Base-by-base conservation (phyloP, 2,113 vertebrate species). In the Galemys pyrenaicus region DNA sequence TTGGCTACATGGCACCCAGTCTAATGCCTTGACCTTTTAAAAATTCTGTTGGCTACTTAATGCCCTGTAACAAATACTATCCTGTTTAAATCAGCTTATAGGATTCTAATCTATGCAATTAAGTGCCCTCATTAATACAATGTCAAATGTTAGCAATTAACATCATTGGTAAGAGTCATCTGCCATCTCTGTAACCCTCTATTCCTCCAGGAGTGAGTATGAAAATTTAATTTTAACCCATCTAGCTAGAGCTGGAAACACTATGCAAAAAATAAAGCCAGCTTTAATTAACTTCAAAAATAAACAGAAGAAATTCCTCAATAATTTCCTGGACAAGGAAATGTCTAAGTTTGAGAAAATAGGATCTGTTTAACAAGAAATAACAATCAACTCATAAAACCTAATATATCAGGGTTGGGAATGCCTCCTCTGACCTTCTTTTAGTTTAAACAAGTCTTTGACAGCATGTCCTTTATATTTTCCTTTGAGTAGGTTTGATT, bases 201-300 rank as follows among this genome's bases (percentile, higher is more conserved):
- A 65, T 58, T 51, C 28, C 91, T 95, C 70, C 35, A 95, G 49
- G 41, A 80, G 24, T 89, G 28, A 32, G 44, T 58, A 78, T 71
- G 30, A 83, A 86, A 87, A 81, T 62, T 92, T 73, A 79, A 79
- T 95, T 92, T 89, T 89, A 89, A 87, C n/a, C 10, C n/a, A 70
- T 62, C 70, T 65, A 92, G 6, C 32, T 68, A 41, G 41, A 60
- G 6, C 12, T 75, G 58, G 74, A 94, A 70, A 88, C 28, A 6
- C 24, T 11, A 64, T 65, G 11, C 16, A 65, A 3, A 60, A 88
- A 87, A 62, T 51, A 39, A 78, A 91, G 8, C 8, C 49, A 68
- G 58, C 58, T 82, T 74, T 78, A 54, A 85, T 87, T 87, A 80
- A 65, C 6, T 87, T 84, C 44, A 75, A 90, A 24, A 64, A 84